These are phyloP conservation scores for Pangasius sanitwongsei DNA, from an alignment of 2,797 vertebrate species.

Conservation along the genomic window DNA sequence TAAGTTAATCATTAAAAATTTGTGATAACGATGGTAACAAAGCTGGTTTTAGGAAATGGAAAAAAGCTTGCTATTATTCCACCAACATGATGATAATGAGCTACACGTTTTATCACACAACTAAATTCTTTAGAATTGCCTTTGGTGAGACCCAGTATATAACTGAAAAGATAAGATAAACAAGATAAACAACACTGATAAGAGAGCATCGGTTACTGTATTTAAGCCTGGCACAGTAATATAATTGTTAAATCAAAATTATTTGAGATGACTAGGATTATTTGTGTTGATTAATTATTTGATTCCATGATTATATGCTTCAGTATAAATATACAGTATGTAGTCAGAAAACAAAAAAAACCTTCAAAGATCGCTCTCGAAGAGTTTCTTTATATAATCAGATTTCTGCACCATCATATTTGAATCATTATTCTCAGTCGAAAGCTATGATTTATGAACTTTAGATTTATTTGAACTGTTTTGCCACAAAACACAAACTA, in stretches of 20 bases:
- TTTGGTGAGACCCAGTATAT: not conserved
- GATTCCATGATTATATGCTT: not conserved
- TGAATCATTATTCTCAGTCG: not conserved
- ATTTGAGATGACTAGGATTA: not conserved
- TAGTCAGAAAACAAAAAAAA: not conserved
- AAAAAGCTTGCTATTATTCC: conserved; percentile 14
- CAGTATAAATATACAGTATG: not conserved
- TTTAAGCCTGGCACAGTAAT: not conserved
- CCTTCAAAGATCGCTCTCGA: not conserved
- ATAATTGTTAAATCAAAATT: not conserved
- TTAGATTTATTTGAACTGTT: not conserved
- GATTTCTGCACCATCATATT: not conserved
- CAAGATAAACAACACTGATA: too few relatives aligned
- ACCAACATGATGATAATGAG: not conserved
- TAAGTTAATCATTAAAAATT: conserved; percentile 8
- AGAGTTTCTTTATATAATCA: not conserved
- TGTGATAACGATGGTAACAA: not conserved
- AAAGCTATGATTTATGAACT: not conserved
- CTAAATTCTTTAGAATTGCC: not conserved
- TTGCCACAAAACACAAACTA: not conserved
- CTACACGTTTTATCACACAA: not conserved
- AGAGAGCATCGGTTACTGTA: not conserved
- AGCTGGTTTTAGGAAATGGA: not conserved
- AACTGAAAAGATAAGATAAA: not conserved
- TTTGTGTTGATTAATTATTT: not conserved